Evolutionary conservation across 1,140 invertebrate species (phyloP).

Genomic region (Cydia strobilella): DNA sequence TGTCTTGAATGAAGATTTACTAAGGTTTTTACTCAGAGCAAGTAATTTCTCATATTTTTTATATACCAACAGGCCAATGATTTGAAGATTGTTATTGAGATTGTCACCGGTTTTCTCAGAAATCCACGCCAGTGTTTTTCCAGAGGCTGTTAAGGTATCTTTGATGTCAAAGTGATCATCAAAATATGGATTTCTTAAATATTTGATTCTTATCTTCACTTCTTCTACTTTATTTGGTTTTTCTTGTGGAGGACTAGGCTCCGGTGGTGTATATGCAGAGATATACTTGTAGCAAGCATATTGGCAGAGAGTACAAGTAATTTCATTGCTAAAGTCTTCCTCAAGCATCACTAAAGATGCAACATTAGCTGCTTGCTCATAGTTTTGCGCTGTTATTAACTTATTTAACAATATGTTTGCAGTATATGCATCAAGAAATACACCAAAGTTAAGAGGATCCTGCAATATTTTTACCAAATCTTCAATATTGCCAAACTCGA

Average conservation of each 20-base stretch:
- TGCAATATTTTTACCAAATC: conserved; percentile 87
- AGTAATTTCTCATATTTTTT: conserved; percentile 84
- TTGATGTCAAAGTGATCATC: conserved; percentile 94
- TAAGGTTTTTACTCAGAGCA: conserved; percentile 59
- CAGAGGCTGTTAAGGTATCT: conserved; percentile 84
- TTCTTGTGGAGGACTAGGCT: conserved; percentile 65
- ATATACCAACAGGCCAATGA: conserved; percentile 85
- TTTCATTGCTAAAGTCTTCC: conserved; percentile 89
- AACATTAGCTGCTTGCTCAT: conserved; percentile 86
- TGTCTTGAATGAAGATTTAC: conserved; percentile 51
- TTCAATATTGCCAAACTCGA: conserved; percentile 82
- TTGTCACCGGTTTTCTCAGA: conserved; percentile 79
- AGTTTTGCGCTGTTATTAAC: conserved; percentile 87
- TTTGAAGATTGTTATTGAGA: conserved; percentile 83
- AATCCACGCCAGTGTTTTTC: conserved; percentile 88
- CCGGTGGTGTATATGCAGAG: conserved; percentile 77
- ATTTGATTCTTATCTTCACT: conserved; percentile 89
- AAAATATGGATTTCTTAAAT: conserved; percentile 89
- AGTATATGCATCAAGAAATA: conserved; percentile 91
- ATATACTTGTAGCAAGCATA: conserved; percentile 89
- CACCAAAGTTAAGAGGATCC: conserved; percentile 92
- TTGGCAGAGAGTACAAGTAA: conserved; percentile 85
- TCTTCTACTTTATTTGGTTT: conserved; percentile 82
- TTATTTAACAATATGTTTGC: conserved; percentile 92
- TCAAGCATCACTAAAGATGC: conserved; percentile 92